Evolutionary conservation across 2,113 vertebrate species (phyloP), one percentile per base, ranked within the genome.

Genomic region (Ptilorrhoa leucosticta): DNA sequence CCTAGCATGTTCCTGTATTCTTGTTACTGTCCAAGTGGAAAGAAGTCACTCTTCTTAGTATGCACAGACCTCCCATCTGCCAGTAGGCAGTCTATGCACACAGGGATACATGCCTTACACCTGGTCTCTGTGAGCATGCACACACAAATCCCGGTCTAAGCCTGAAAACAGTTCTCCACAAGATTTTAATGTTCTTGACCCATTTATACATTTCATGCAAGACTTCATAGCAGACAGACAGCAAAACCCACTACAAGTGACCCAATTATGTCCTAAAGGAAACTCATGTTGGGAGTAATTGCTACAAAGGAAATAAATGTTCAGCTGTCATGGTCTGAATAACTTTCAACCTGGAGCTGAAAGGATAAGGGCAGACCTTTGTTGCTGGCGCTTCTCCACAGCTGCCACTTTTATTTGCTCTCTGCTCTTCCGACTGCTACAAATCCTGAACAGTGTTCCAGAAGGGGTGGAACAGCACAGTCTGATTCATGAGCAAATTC

Each of bases 401-500:
- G 71, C 63, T 85, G 39, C 64, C 71, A 35, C 60, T 70, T 94
- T 40, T 35, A 33, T 76, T 69, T 87, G 53, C 40, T 57, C 28
- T 91, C 58, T 40, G 10, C 40, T 66, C 35, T 88, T 83, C 58
- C 1, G 12, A 72, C 58, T 2, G 3, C 35, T 26, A 39, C 54
- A 79, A 69, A 93, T 65, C 30, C 79, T 33, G 12, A 26, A 44
- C 9, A 27, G 30, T 27, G 4, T 50, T 37, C 47, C 75, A 83
- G 63, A 93, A 97, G 58, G 65, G 58, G 70, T 96, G 83, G 12
- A 82, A 94, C 50, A 93, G 37, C 73, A 84, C 15, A 78, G 53
- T 12, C 75, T 44, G 7, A 27, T 60, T 86, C 68, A 65, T 31
- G 63, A 87, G n/a, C 13, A 75, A 91, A 91, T 92, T 45, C 5